Base-by-base conservation (phyloP, 2,797 vertebrate species). In the Chrysocyon brachyurus region DNA sequence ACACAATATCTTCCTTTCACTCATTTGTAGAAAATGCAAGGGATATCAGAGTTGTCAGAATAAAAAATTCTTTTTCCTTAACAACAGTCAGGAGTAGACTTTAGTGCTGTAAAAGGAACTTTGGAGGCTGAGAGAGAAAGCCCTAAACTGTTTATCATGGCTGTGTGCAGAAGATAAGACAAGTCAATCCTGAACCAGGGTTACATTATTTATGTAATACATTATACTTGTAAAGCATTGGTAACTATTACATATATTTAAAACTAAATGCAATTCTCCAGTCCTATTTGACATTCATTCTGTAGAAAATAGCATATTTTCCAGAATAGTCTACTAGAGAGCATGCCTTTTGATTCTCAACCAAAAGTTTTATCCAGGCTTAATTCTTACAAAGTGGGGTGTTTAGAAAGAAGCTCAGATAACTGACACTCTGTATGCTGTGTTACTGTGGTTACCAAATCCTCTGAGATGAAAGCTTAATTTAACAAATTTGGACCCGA, bases 11-110 rank as follows among this genome's bases (percentile, higher is more conserved):
- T 98, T 96, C 90, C 82, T 97, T 98, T 98, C 97, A 96, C 68
- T 98, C 94, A 84, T 95, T 96, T 87, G 93, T 93, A 96, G 94
- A 97, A 98, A 98, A 92, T 96, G 90, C 95, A 97, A 97, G 98
- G 95, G 90, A 96, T 98, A 97, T 98, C 95, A 97, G 87, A 94
- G 90, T 97, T 98, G 97, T 98, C 98, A 98, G 96, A 98, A 98
- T 98, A 97, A 98, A 98, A 98, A 95, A 92, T 97, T 97, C 33
- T 93, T 97, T 96, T 90, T 91, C 72, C 88, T 96, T 90, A 98
- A 98, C 87, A 93, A 79, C 94, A 98, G 89, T 96, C 96, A 97
- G 6, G 36, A 98, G 88, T 84, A 95, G 98, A 98, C 97, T 98
- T 91, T 97, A 96, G 95, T 97, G 90, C 88, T 94, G 87, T 97